Percentiles rank a stretch among this genome's conserved stretches.
Evolutionary conservation across 2,113 vertebrate species (phyloP).

Genomic region (Cyanoderma ruficeps): DNA sequence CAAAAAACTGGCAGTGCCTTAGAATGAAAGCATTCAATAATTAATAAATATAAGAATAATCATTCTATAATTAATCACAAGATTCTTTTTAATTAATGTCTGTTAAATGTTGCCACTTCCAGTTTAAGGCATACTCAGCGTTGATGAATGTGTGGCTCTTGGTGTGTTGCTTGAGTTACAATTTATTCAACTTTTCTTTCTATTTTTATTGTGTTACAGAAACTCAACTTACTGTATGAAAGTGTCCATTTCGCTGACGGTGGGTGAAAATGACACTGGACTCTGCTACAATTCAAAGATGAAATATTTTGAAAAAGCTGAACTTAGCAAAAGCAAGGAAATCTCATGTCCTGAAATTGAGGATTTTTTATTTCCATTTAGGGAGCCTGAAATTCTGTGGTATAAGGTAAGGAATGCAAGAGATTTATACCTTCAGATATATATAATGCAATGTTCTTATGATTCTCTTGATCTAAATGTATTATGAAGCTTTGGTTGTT

Average conservation of each 20-base stretch:
- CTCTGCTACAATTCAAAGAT: conserved; percentile 98
- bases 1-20: not conserved
- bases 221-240: conserved; percentile 99
- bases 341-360: conserved; percentile 93
- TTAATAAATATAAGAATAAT: not conserved
- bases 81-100: not conserved
- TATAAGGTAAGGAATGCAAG: conserved; percentile 87
- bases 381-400: conserved; percentile 91
- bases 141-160: not conserved
- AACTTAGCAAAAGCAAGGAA: conserved; percentile 97
- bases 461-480: not conserved
- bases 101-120: not conserved
- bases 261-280: conserved; percentile 96
- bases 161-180: accelerated
- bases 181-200: conserved; percentile 21
- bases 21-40: not conserved
- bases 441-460: not conserved
- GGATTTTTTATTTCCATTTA: conserved; percentile 88
- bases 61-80: not conserved
- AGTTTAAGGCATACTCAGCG: not conserved
- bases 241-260: conserved; percentile 95
- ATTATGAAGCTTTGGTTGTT: not conserved
- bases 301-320: conserved; percentile 97
- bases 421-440: not conserved
- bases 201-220: conserved; percentile 79